phyloP scores from a whole-genome alignment of 2,888 invertebrate species.

The Coecobrya sp. region DNA sequence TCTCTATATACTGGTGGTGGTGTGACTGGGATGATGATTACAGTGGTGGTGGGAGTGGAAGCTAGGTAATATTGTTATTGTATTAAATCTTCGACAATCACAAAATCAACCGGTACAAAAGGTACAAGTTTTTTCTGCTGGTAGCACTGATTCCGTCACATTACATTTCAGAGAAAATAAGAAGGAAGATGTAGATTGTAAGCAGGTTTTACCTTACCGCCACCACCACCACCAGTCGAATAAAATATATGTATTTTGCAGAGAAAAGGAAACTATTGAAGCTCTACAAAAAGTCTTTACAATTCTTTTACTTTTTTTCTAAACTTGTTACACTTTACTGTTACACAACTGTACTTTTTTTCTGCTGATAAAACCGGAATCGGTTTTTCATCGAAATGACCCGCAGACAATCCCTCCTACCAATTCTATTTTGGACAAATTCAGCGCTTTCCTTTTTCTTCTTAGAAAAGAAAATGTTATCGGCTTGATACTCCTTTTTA shows the following conservation, averaged over 20 bases:
- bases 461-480: conserved; percentile 12
- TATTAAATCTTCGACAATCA: conserved; percentile 75
- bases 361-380: conserved; percentile 86
- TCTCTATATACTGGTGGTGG: background rate
- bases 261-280: conserved; percentile 29
- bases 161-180: background rate
- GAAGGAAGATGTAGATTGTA: conserved; percentile 46
- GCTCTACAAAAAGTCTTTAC: conserved; percentile 39
- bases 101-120: conserved; percentile 62
- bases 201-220: conserved; percentile 26
- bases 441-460: conserved; percentile 83
- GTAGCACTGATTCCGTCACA: conserved; percentile 4
- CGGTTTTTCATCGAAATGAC: conserved; percentile 87
- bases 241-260: conserved; percentile 37
- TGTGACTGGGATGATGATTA: conserved; percentile 35
- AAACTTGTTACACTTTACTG: conserved; percentile 86
- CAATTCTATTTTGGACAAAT: conserved; percentile 86
- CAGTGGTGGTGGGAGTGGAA: conserved; percentile 5
- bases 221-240: background rate
- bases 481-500: conserved; percentile 20
- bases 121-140: conserved; percentile 49
- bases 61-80: conserved; percentile 49
- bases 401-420: conserved; percentile 86
- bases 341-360: conserved; percentile 16
- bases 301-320: conserved; percentile 73